Evolutionary conservation across 2,113 vertebrate species (phyloP), one percentile per base, ranked within the genome.

Genomic region (Prinia subflava): DNA sequence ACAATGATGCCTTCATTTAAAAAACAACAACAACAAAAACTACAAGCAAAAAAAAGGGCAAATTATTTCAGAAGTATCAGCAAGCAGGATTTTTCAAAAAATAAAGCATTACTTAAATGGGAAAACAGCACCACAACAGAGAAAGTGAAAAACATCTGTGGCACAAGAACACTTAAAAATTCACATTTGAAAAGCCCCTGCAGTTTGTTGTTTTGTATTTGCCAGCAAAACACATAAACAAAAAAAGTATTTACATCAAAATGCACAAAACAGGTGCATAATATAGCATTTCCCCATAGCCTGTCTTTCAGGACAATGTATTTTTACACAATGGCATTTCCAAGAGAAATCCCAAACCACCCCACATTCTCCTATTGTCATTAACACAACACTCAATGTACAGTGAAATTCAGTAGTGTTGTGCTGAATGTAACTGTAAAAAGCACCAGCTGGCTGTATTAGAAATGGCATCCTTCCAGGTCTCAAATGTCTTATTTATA

Each of bases 401-500:
- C 95, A 97, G 67, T 96, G 96, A 96, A 96, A 97, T 96, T 97
- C 94, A 78, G 97, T 65, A 95, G 87, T 84, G 63, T 63, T 90
- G 77, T 83, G 83, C 88, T 95, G 79, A 97, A 97, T 92, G 94
- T 95, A 97, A 97, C 97, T 97, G 97, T 96, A 96, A 98, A 98
- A 97, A 95, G 91, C 96, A 98, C 97, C 98, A 98, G 98, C 98
- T 98, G 98, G 95, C 92, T 96, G 7, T 89, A 95, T 96, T 96
- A 97, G 96, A 95, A 96, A 96, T 97, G 98, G 98, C 98, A 97
- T 90, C 90, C 91, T 69, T 98, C 98, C 98, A 98, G 97, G 94
- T 97, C 96, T 98, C 97, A 97, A 97, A 98, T 97, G 96, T 98
- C 97, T 98, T 98, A 98, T 98, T 98, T 98, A 98, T 98, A 97